These are phyloP conservation scores for Ciconia nigra DNA, from an alignment of 2,797 vertebrate species.

Conservation along the genomic window DNA sequence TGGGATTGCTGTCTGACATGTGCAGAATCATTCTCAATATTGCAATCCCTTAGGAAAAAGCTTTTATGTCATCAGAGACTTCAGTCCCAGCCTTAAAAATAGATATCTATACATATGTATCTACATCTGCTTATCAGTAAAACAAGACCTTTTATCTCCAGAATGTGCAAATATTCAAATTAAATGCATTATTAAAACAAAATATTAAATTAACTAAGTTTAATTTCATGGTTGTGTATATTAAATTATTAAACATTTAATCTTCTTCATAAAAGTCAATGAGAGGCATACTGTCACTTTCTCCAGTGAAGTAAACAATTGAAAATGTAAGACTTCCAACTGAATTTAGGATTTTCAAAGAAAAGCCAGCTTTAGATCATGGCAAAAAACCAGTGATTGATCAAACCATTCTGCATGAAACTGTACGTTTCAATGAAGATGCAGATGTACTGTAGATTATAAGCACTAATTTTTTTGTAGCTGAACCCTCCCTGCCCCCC, in stretches of 20 bases:
- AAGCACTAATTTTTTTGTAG: neutral
- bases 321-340: neutral
- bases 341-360: neutral
- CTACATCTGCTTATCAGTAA: neutral
- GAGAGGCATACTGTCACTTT: neutral
- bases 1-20: neutral
- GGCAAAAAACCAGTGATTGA: neutral
- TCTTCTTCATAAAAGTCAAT: neutral
- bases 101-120: neutral
- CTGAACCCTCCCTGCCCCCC: neutral
- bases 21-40: neutral
- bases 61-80: neutral
- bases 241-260: neutral
- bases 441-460: neutral
- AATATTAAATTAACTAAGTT: neutral
- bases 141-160: neutral
- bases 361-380: neutral
- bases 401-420: neutral
- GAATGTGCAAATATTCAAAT: neutral
- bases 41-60: neutral
- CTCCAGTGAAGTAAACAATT: neutral
- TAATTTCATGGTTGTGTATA: neutral
- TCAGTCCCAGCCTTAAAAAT: neutral
- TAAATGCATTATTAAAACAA: neutral
- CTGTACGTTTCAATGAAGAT: neutral